A percentile compares a stretch with the other conserved stretches of the same genome.
Evolutionary conservation across 2,888 invertebrate species (phyloP).

Genomic region (Linyphia triangularis): DNA sequence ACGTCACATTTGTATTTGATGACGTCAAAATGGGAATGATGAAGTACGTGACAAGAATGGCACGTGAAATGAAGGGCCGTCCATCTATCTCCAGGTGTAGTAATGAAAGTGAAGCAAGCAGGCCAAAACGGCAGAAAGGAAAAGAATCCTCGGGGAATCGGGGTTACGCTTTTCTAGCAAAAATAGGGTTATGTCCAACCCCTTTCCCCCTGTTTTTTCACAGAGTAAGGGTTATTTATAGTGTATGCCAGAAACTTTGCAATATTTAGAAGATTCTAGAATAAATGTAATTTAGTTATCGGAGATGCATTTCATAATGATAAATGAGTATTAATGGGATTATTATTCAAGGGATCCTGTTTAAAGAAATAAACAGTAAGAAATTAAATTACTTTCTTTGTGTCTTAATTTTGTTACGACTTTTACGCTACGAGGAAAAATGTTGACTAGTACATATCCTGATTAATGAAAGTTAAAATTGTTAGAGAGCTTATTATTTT

Average conservation of each 20-base stretch:
- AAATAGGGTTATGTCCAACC: not conserved
- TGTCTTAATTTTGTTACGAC: not conserved
- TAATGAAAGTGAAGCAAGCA: constrained; percentile 22
- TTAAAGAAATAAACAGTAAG: not conserved
- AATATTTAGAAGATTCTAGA: not conserved
- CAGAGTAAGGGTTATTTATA: not conserved
- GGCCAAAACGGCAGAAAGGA: constrained; percentile 19
- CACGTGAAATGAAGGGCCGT: not conserved
- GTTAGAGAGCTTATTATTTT: too few relatives aligned
- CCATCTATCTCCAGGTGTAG: not conserved
- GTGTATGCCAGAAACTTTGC: not conserved
- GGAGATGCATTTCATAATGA: not conserved
- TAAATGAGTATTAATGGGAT: not conserved
- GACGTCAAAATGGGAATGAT: constrained; percentile 24
- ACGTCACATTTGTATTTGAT: constrained; percentile 19
- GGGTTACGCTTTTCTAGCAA: constrained; percentile 11
- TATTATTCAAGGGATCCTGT: not conserved
- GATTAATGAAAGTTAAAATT: too few relatives aligned
- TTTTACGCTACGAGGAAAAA: not conserved
- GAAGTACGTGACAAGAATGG: constrained; percentile 39
- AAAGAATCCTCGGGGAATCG: not conserved
- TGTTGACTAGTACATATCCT: too few relatives aligned
- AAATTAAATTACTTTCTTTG: not conserved
- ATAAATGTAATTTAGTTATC: not conserved
- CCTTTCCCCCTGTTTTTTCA: not conserved